Base-by-base conservation (phyloP, 2,888 invertebrate species). In the Noctuana brunneofusca region DNA sequence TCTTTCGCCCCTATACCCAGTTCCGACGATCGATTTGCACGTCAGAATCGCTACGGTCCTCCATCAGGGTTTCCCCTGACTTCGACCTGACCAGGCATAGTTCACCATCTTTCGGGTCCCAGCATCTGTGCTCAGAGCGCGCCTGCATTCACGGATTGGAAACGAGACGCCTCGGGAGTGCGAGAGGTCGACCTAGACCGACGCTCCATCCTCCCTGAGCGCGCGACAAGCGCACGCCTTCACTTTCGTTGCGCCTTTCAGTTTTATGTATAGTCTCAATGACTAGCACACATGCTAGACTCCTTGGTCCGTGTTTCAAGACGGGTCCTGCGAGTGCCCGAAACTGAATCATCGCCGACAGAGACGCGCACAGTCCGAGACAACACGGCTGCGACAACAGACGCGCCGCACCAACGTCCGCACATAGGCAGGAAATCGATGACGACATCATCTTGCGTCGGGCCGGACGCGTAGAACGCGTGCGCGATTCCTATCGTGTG, bases 1-100 rank as follows among this genome's bases (percentile, higher is more conserved):
- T 92, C 92, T 93, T 93, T 92, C 92, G 92, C 93, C 94, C 93
- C 94, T 94, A 94, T 94, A 94, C 94, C 93, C 94, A 94, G 93
- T 92, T 95, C 93, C 86, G 93, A 94, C 93, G 94, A 95, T 94
- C 94, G 94, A 95, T 95, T 95, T 95, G 94, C 94, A 94, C 94
- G 93, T 94, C 94, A 94, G 94, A 66, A 93, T 92, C 93, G 93
- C 93, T 94, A 84, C 94, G 93, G 93, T 92, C 94, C 92, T 94
- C 94, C 94, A 94, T 92, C 94, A 93, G 46, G 20, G 46, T 46
- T 46, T 46, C 46, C 46, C 20, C 46, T 46, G 46, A 20, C 46
- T 46, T 46, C 46, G 20, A 20, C 46, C 46, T 46, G 20, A 20
- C 46, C 46, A 46, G 46, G 46, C 20, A 46, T 46, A 46, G 46